Evolutionary conservation across 2,797 vertebrate species (phyloP).

Genomic region (Heliangelus exortis): DNA sequence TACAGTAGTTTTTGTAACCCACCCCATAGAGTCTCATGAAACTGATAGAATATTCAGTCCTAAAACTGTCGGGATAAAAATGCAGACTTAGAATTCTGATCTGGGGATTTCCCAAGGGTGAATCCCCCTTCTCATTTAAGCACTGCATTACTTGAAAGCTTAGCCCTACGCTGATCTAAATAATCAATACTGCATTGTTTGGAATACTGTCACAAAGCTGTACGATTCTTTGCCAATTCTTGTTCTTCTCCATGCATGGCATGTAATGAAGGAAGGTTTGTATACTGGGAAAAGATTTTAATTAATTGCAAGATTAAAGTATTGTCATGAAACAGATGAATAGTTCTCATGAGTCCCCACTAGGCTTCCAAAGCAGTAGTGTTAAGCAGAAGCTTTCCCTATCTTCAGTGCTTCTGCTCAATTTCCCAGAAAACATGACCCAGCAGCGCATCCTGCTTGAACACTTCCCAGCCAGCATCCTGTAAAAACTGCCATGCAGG

Average conservation of each 20-base stretch:
- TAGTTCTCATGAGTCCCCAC: conserved; percentile 57
- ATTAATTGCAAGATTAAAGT: conserved; percentile 75
- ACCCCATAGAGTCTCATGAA: background rate
- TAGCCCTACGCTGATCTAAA: conserved; percentile 24
- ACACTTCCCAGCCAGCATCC: background rate
- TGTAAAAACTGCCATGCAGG: background rate
- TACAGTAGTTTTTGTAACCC: background rate
- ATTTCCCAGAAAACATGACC: background rate
- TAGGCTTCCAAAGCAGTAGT: conserved; percentile 54
- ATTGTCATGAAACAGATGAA: conserved; percentile 74
- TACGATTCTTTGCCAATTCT: conserved; percentile 32
- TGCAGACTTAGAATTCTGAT: conserved; percentile 6
- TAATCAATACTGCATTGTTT: conserved; percentile 14
- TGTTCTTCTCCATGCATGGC: conserved; percentile 23
- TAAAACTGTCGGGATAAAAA: background rate
- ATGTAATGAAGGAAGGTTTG: conserved; percentile 57
- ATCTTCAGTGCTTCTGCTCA: conserved; percentile 28
- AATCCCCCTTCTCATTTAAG: conserved; percentile 28
- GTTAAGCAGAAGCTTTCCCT: conserved; percentile 1
- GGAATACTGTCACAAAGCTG: conserved; percentile 47
- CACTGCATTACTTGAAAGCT: conserved; percentile 16
- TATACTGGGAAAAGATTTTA: conserved; percentile 68
- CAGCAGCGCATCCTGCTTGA: background rate
- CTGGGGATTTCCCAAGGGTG: background rate
- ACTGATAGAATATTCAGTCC: background rate